Evolutionary conservation across 2,113 vertebrate genomes (phyloP), one percentile per base, ranked within the genome.

Genomic region (Ciconia stormi): DNA sequence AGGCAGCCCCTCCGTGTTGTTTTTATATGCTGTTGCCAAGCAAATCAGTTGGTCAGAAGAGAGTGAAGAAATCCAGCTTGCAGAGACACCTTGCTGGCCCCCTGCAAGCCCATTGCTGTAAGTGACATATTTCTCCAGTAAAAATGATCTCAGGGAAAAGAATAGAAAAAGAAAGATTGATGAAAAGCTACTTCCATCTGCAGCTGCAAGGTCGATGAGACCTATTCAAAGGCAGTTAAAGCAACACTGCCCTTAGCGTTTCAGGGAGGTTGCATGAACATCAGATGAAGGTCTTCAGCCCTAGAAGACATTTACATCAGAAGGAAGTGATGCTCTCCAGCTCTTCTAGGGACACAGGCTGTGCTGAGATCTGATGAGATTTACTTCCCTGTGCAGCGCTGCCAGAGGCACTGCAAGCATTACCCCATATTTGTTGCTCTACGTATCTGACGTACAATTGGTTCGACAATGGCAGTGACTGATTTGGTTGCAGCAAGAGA

Each of bases 61-160:
- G 27, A 46, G 36, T 80, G 92, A 96, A 56, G 90, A 85, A 82
- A 88, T 85, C 62, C 95, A 95, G 74, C 78, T 80, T 96, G 65
- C 74, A 76, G 73, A 84, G 62, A 69, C 3, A 58, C 46, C 25
- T 82, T 63, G 44, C 90, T 66, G 79, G 9, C 27, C 86, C 36
- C 49, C 86, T 77, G 53, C 52, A 85, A 94, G 44, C 36, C 82
- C 70, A 3, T 29, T 76, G 61, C 91, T 89, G 21, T 79, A 61
- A 82, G 47, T 13, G 50, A 59, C 21, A 3, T 32, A 47, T 32
- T 80, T 49, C 36, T 86, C 34, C 25, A 85, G 16, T 23, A 62
- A 77, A 82, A 90, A 73, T 50, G 0, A 66, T 73, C 47, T 79
- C 44, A 56, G 55, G 25, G 38, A 82, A 84, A 61, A 81, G 11